Base-by-base conservation (phyloP, 92 coral and sea anemone genomes). In the Paragorgia papillata region DNA sequence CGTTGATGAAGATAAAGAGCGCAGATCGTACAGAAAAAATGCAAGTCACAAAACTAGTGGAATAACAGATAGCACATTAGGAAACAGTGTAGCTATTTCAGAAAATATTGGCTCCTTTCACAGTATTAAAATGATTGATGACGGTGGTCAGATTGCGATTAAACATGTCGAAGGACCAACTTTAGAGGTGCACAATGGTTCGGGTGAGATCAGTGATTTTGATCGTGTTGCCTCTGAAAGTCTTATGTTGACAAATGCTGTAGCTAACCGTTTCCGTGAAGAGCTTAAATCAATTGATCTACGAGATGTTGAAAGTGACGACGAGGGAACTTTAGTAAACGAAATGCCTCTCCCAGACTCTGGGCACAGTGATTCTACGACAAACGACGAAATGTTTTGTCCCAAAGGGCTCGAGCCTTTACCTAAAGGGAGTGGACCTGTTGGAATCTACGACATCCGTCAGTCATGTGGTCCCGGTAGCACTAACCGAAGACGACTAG, bases 401-500 rank as follows among this genome's bases (percentile, higher is more conserved):
- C 78, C 78, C 9, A 71, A 71, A 33, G 50, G 64, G n/a, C 78
- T 71, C 17, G 15, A 37, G 18, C 78, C 43, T 37, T 76, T 79
- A 79, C 32, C 75, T 30, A 41, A 78, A 21, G 29, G 66, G 27
- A 25, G 68, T 26, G 53, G 57, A 18, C 77, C 75, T 74, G 21
- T 79, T 87, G 97, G 99, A 13, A 84, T 95, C 35, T 95, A 95
- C 57, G 99, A 95, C 79, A 85, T 95, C 1, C 89, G 99, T 20
- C 76, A 54, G 57, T 95, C 99, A 9, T 91, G 92, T 20, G 99
- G 99, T 0, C 99, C 99, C 55, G 99, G 99, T 29, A 95, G 99
- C 69, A 91, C 97, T 15, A 95, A 95, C 82, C 90, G 99, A 39
- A 89, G 92, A 20, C 66, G 99, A 37, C 80, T 84, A 69, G 99